These are phyloP conservation scores for Callopanchax toddi DNA, from an alignment of 2,113 vertebrate species.

Conservation along the genomic window DNA sequence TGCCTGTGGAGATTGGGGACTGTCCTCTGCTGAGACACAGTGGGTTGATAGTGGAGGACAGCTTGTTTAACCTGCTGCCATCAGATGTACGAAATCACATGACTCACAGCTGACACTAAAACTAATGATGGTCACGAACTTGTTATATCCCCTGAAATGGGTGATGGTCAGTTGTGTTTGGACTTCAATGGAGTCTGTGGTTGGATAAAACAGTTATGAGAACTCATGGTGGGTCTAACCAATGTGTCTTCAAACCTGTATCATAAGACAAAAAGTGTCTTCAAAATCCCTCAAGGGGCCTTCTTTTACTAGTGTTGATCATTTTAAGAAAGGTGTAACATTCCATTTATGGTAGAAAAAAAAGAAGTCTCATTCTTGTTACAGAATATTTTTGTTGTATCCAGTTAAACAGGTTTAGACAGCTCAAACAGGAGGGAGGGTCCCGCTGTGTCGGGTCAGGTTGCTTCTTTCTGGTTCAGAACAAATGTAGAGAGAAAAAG, in stretches of 20 bases:
- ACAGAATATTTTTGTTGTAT: no score
- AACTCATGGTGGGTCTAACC: background rate
- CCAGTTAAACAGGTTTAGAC: constrained; percentile 46
- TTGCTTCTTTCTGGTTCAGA: constrained; percentile 37
- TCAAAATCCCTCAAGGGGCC: no score
- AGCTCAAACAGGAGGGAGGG: constrained; percentile 3
- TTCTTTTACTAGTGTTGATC: no score
- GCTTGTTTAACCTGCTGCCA: constrained; percentile 81
- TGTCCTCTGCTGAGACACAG: constrained; percentile 77
- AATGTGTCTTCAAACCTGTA: no score
- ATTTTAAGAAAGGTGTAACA: no score
- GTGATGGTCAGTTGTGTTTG: background rate
- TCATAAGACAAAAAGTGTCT: no score
- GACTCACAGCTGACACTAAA: constrained; percentile 60
- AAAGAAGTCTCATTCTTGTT: no score
- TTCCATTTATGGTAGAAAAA: no score
- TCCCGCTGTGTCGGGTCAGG: constrained; percentile 27
- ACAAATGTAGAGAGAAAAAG: constrained; percentile 6
- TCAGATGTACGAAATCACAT: constrained; percentile 73
- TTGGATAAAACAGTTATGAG: background rate
- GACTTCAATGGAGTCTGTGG: background rate
- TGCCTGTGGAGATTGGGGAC: constrained; percentile 81
- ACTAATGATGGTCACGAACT: background rate
- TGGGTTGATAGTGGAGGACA: constrained; percentile 82
- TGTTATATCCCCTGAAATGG: no score